These are phyloP conservation scores for Blennius ocellaris DNA, from an alignment of 2,113 vertebrate genomes.

Conservation along the genomic window DNA sequence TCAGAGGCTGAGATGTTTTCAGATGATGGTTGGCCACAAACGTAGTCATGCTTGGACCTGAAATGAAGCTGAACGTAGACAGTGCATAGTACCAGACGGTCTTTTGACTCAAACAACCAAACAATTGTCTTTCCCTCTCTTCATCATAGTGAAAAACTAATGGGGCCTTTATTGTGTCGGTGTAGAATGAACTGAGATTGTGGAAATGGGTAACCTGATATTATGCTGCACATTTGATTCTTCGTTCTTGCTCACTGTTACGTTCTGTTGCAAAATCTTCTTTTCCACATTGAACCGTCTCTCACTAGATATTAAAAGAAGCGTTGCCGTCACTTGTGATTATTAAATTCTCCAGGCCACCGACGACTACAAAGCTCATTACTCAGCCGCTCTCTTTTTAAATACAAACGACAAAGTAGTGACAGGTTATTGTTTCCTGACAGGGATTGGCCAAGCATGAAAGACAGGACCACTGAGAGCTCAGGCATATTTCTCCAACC, in stretches of 20 bases:
- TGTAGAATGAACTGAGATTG: background rate
- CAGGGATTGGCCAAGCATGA: conserved; percentile 48
- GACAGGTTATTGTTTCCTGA: conserved; percentile 56
- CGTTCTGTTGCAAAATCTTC: conserved; percentile 3
- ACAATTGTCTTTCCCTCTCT: background rate
- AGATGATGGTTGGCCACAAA: too few species aligned
- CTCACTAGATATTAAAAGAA: conserved; percentile 7
- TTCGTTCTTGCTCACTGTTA: background rate
- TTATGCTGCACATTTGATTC: background rate
- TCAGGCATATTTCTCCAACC: conserved; percentile 46
- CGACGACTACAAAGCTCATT: conserved; percentile 24
- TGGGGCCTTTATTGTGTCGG: background rate
- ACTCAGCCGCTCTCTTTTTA: conserved; percentile 1
- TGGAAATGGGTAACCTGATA: background rate
- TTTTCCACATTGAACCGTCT: conserved; percentile 8
- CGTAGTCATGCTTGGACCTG: too few species aligned
- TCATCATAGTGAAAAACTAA: background rate
- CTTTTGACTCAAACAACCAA: background rate
- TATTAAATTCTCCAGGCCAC: conserved; percentile 30
- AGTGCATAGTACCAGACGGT: background rate
- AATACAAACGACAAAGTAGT: conserved; percentile 29
- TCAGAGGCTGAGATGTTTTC: too few species aligned
- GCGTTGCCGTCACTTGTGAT: conserved; percentile 27
- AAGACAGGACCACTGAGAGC: conserved; percentile 29
- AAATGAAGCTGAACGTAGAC: background rate